Evolutionary conservation across 2,113 vertebrate species (phyloP).

Genomic region (Sula dactylatra): DNA sequence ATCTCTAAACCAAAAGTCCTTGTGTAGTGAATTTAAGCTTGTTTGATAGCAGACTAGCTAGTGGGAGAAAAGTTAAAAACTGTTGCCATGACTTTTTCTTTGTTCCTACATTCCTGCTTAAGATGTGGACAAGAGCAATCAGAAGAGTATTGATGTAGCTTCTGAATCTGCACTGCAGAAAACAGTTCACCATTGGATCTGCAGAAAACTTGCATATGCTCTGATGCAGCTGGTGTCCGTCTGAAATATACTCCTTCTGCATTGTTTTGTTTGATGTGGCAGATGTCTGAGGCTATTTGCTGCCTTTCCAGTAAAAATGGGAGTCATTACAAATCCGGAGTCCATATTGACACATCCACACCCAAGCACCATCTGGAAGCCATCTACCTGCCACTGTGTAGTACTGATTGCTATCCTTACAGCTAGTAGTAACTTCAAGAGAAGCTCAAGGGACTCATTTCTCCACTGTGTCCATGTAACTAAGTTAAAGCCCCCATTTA

Average conservation of each 20-base stretch:
- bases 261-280: conserved; percentile 17
- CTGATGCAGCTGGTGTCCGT: background rate
- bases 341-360: background rate
- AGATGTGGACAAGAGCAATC: background rate
- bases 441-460: background rate
- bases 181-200: background rate
- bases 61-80: background rate
- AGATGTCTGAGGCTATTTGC: conserved; percentile 28
- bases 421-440: background rate
- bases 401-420: background rate
- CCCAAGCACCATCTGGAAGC: conserved; percentile 22
- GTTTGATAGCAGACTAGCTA: background rate
- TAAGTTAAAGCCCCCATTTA: background rate
- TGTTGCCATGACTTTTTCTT: background rate
- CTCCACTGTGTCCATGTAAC: background rate
- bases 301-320: background rate
- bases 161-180: background rate
- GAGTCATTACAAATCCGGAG: conserved; percentile 2
- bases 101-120: background rate
- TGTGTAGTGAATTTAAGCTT: background rate
- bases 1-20: background rate
- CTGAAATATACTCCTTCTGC: background rate
- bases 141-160: background rate
- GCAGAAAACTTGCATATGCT: background rate
- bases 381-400: background rate